Evolutionary conservation across 1,140 invertebrate genomes (phyloP), one percentile per base, ranked within the genome.

Genomic region (fruit fly (Drosophila melanogaster)): DNA sequence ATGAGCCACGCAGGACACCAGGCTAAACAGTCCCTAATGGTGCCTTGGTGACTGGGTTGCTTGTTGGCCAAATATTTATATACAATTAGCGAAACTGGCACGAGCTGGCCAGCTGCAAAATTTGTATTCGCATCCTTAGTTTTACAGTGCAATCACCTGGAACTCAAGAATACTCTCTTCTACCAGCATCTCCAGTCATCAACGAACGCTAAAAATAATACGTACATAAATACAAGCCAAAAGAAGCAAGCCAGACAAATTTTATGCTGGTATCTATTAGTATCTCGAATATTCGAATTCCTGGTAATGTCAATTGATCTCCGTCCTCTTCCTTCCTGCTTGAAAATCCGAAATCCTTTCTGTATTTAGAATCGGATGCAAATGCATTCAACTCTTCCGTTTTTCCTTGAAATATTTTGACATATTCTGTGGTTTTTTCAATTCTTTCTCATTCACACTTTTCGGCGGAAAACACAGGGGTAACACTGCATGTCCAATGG

Each of bases 71-170:
- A 78, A 86, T 86, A 87, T 87, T 87, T 87, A 87, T 76, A 87
- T 76, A 87, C 83, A 87, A 87, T 87, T 87, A 87, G 83, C 84
- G 84, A 87, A 80, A 83, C 78, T 77, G 79, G 76, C 81, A 89
- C 79, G 83, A 86, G 83, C 47, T 33, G 26, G 47, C 60, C 58
- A 72, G 71, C 57, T 70, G 54, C 24, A 33, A 10, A 33, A 3
- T 46, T 6, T 46, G 19, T 46, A 62, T 24, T 6, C 15, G 22
- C 33, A 30, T 12, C 30, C 51, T 43, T 40, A 47, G 26, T 19
- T 51, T 11, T n/a, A n/a, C 30, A 24, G 30, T 30, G 30, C 30
- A 40, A n/a, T 41, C 79, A 85, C 81, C 79, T 81, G 78, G 49
- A 26, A 26, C 54, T 43, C 30, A 53, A 55, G 69, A 59, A 17